Percentiles rank a stretch among this genome's conserved stretches.
phyloP scores from a whole-genome alignment of 2,113 vertebrate genomes.

The Poeciliopsis retropinna region DNA sequence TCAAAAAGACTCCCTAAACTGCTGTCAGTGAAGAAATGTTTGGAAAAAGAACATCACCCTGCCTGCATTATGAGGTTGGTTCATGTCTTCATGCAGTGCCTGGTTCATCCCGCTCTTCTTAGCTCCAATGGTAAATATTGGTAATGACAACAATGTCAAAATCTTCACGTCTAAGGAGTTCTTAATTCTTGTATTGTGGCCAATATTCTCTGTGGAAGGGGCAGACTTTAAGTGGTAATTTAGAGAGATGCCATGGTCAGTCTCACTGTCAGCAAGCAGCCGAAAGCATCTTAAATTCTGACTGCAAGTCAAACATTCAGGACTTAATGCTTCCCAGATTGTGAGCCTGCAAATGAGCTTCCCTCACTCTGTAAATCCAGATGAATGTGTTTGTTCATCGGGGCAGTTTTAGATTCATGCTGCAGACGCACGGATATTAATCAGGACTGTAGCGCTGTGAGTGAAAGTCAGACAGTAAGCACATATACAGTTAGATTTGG shows the following conservation, averaged over 20 bases:
- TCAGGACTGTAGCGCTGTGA: constrained; percentile 14
- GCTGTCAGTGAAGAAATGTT: neutral
- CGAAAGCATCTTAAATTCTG: constrained; percentile 36
- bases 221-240: constrained; percentile 8
- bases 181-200: constrained; percentile 15
- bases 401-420: constrained; percentile 11
- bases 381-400: constrained; percentile 31
- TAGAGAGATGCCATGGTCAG: constrained; percentile 24
- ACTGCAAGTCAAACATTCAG: constrained; percentile 26
- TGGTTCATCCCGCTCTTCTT: constrained; percentile 31
- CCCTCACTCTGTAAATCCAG: constrained; percentile 21
- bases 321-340: constrained; percentile 59
- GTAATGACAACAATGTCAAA: constrained; percentile 13
- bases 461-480: neutral
- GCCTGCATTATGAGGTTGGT: constrained; percentile 6
- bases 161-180: constrained; percentile 36
- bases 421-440: constrained; percentile 3
- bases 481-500: constrained; percentile 13
- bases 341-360: constrained; percentile 29
- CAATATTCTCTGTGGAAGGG: constrained; percentile 31
- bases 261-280: constrained; percentile 44
- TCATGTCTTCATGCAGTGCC: constrained; percentile 25
- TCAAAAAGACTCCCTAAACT: neutral
- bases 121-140: constrained; percentile 27
- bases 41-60: neutral